A percentile compares a stretch with the other conserved stretches of the same genome.
Evolutionary conservation across 2,888 invertebrate species (phyloP).

Genomic region (Muscina levida): DNA sequence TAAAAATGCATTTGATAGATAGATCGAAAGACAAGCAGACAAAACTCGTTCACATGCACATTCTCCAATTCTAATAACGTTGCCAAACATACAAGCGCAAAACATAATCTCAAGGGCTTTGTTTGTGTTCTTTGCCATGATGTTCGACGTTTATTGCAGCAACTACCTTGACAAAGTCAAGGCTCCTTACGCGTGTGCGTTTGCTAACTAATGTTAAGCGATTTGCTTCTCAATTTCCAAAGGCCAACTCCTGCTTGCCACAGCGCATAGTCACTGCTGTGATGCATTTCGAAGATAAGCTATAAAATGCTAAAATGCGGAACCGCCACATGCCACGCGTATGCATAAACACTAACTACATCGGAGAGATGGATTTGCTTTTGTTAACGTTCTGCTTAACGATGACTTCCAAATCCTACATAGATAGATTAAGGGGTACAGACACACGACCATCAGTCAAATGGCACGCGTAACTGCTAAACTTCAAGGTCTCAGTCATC

Average conservation of each 20-base stretch:
- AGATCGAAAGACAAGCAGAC: not conserved
- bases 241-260: slow-evolving; percentile 18
- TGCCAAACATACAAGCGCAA: not conserved
- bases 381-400: slow-evolving; percentile 36
- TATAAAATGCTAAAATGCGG: slow-evolving; percentile 59
- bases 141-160: slow-evolving; percentile 19
- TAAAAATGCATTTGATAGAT: slow-evolving; percentile 22
- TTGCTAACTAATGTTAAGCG: too few relatives aligned
- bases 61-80: not conserved
- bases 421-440: slow-evolving; percentile 11
- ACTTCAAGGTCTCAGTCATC: slow-evolving; percentile 49
- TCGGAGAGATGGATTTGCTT: slow-evolving; percentile 27
- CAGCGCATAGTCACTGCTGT: slow-evolving; percentile 13
- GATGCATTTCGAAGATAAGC: slow-evolving; percentile 58
- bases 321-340: slow-evolving; percentile 67
- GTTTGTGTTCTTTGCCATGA: slow-evolving; percentile 3
- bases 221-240: slow-evolving; percentile 40
- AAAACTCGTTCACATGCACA: not conserved
- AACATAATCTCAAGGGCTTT: slow-evolving; percentile 59
- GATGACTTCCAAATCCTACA: not conserved
- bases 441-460: slow-evolving; percentile 66
- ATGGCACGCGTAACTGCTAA: slow-evolving; percentile 65
- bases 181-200: not conserved
- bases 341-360: slow-evolving; percentile 22
- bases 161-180: slow-evolving; percentile 58